A percentile compares a stretch with the other conserved stretches of the same genome.
Conservation (phyloP, 2,797 vertebrate species). For the Spheniscus humboldti region DNA sequence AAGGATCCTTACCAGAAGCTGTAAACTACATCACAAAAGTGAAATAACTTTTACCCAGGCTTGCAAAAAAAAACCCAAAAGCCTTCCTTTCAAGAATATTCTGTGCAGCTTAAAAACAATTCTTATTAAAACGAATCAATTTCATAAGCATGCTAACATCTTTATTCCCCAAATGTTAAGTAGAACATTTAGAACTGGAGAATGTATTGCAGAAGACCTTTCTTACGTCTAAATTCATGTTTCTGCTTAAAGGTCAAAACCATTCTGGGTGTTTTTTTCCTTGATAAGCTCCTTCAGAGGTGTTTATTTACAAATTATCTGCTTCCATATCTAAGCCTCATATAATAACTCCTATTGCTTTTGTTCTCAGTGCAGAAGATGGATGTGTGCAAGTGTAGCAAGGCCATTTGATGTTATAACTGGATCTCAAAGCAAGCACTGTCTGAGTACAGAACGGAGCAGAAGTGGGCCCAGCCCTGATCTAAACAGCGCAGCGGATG, state of each 20-base stretch:
- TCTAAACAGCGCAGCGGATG: not conserved
- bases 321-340: not conserved
- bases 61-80: not conserved
- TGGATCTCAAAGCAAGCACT: not conserved
- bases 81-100: not conserved
- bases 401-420: not conserved
- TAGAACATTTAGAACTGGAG: constrained; percentile 23
- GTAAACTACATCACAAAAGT: not conserved
- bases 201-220: not conserved
- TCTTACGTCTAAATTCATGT: not conserved
- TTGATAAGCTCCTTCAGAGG: constrained; percentile 34
- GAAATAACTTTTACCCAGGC: not conserved
- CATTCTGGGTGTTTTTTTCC: not conserved
- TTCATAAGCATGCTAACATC: not conserved
- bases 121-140: constrained; percentile 12
- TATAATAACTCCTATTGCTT: not conserved
- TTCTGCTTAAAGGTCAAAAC: constrained; percentile 38
- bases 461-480: not conserved
- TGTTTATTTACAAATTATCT: constrained; percentile 18
- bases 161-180: constrained; percentile 38
- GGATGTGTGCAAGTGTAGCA: not conserved
- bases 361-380: not conserved
- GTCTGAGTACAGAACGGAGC: not conserved
- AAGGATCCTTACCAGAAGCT: not conserved
- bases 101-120: not conserved